A percentile compares a stretch with the other conserved stretches of the same genome.
These are phyloP conservation scores for Hemibagrus guttatus DNA, from an alignment of 2,797 vertebrate genomes.

Conservation along the genomic window DNA sequence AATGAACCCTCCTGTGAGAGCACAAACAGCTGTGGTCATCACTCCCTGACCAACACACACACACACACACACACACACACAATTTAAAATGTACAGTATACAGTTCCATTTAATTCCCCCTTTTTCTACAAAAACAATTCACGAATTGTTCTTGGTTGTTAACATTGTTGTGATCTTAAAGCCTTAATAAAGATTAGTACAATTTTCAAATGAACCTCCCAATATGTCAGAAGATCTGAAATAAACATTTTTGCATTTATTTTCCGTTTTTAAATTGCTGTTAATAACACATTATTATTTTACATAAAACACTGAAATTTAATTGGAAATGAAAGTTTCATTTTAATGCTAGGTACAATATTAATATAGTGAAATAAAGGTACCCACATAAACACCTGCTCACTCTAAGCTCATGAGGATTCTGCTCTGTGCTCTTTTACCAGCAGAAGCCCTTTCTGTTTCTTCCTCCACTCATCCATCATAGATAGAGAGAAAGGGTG, in stretches of 20 bases:
- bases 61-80: constrained; percentile 47
- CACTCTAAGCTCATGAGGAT: constrained; percentile 27
- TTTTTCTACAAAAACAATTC: too few species aligned
- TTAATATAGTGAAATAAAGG: neutral
- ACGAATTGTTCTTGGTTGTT: neutral
- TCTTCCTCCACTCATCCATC: constrained; percentile 47
- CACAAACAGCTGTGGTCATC: constrained; percentile 87
- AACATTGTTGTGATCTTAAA: neutral
- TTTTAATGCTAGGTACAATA: neutral
- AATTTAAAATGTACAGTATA: neutral
- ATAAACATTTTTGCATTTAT: neutral
- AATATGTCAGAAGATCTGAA: too few species aligned
- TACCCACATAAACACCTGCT: neutral
- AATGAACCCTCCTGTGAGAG: constrained; percentile 91
- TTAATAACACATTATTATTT: neutral
- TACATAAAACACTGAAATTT: too few species aligned
- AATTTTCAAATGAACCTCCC: neutral
- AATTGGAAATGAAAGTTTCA: neutral
- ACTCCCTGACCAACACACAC: constrained; percentile 75
- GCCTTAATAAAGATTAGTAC: neutral
- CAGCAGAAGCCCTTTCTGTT: constrained; percentile 66
- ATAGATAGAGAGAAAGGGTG: constrained; percentile 1
- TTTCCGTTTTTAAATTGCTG: neutral
- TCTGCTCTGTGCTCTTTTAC: constrained; percentile 48
- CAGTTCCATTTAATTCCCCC: neutral